Evolutionary conservation across 2,888 invertebrate species (phyloP).

Genomic region (Eristalis arbustorum): DNA sequence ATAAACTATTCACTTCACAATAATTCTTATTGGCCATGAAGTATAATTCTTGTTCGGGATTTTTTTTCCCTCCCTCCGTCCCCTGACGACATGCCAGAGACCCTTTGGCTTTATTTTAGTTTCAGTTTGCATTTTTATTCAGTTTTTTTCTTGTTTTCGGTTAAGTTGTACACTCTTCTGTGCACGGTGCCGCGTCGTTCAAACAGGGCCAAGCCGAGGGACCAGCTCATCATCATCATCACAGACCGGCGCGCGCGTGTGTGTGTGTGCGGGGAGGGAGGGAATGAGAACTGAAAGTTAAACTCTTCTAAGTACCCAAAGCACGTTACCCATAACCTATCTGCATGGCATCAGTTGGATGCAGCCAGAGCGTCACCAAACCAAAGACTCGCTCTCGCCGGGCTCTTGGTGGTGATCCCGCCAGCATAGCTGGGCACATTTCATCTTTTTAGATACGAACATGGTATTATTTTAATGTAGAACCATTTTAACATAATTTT

Average conservation of each 20-base stretch:
- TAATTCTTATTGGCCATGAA: conserved; percentile 47
- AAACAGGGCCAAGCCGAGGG: not conserved
- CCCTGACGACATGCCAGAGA: conserved; percentile 1
- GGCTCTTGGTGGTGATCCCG: not conserved
- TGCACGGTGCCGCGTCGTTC: conserved; percentile 2
- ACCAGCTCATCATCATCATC: conserved; percentile 44
- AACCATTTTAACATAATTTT: conserved; percentile 75
- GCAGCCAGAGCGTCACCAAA: conserved; percentile 7
- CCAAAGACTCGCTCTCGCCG: not conserved
- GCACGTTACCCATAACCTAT: conserved; percentile 37
- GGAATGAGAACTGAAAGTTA: conserved; percentile 14
- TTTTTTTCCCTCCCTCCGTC: not conserved
- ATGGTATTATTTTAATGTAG: conserved; percentile 74
- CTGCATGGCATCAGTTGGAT: conserved; percentile 26
- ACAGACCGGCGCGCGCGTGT: not conserved
- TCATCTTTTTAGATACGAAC: conserved; percentile 68
- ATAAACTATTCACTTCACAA: conserved; percentile 35
- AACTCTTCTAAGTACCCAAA: conserved; percentile 31
- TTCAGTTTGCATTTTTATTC: not conserved
- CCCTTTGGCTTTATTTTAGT: conserved; percentile 5
- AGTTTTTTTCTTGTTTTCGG: not conserved
- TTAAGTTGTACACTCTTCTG: not conserved
- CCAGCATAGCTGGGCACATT: conserved; percentile 25
- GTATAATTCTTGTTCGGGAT: not conserved
- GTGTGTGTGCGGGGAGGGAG: not conserved